A percentile compares a stretch with the other conserved stretches of the same genome.
Evolutionary conservation across 92 coral and sea anemone genomes (phyloP).

Genomic region (Parazoanthus swiftii): DNA sequence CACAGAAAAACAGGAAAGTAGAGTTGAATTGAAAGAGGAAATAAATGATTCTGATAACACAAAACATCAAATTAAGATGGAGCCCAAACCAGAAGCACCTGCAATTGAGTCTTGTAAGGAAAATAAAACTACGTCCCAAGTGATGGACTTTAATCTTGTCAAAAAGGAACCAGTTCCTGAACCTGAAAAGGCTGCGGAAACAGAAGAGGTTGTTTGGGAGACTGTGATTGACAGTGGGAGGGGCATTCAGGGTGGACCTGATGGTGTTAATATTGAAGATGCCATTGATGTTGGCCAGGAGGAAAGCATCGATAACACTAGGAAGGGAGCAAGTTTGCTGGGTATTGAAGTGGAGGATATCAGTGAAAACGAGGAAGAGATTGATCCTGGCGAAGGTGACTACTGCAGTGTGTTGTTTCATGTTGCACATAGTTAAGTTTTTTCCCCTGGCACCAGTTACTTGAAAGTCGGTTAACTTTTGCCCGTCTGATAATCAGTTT

Average conservation of each 20-base stretch:
- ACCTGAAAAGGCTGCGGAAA: conserved; percentile 42
- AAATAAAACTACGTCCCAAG: not conserved
- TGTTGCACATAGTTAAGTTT: too few relatives aligned
- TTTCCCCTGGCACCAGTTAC: too few relatives aligned
- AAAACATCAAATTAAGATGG: not conserved
- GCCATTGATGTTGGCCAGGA: conserved; percentile 59
- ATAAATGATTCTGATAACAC: not conserved
- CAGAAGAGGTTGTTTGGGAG: conserved; percentile 80
- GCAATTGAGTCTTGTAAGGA: not conserved
- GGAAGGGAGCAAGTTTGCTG: conserved; percentile 58
- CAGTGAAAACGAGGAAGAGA: conserved; percentile 89
- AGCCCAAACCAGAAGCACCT: not conserved
- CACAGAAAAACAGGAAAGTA: not conserved
- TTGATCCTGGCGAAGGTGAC: conserved; percentile 86
- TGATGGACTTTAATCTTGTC: not conserved
- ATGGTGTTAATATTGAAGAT: conserved; percentile 58
- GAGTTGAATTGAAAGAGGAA: not conserved
- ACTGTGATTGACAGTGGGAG: conserved; percentile 90
- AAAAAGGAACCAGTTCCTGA: conserved; percentile 32
- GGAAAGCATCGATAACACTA: conserved; percentile 37
- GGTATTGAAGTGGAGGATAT: conserved; percentile 92
- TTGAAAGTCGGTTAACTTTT: too few relatives aligned
- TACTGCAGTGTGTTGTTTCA: not conserved
- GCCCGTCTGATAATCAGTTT: too few relatives aligned
- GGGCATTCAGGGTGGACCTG: conserved; percentile 51